A percentile compares a stretch with the other conserved stretches of the same genome.
Evolutionary conservation across 1,140 invertebrate genomes (phyloP).

Genomic region (Drosophila lowei): DNA sequence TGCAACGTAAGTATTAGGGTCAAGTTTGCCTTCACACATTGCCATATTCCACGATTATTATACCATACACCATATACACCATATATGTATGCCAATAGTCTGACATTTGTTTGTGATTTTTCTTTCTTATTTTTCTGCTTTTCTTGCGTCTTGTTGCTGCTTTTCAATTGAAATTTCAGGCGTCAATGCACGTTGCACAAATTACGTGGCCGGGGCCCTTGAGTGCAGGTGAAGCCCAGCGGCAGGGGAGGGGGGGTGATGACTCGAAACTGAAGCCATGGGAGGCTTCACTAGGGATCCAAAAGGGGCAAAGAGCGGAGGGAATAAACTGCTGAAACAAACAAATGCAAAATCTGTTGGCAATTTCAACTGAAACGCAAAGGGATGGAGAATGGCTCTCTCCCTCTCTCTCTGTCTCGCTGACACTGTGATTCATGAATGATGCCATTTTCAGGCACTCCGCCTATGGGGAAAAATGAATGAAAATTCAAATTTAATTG

Average conservation of each 20-base stretch:
- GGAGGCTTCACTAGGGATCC: conserved; percentile 10
- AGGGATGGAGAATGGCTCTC: no score
- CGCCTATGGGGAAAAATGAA: conserved; percentile 38
- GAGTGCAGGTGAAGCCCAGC: background rate
- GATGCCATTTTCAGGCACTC: conserved; percentile 17
- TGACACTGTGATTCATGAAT: conserved; percentile 43
- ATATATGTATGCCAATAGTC: conserved; percentile 45
- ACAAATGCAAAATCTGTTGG: background rate
- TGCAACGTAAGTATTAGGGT: conserved; percentile 57
- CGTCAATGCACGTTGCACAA: conserved; percentile 66
- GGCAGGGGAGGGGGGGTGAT: conserved; percentile 48
- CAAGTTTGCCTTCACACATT: conserved; percentile 50
- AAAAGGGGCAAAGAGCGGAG: background rate
- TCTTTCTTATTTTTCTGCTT: conserved; percentile 30
- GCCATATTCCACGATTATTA: conserved; percentile 8
- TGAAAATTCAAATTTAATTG: conserved; percentile 17
- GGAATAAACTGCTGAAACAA: conserved; percentile 17
- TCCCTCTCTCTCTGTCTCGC: no score
- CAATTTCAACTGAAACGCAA: no score
- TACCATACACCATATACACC: background rate
- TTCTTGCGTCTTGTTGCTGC: conserved; percentile 27
- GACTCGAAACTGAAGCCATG: conserved; percentile 34
- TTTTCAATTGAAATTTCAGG: conserved; percentile 64
- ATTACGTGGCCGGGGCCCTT: conserved; percentile 59
- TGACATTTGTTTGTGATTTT: conserved; percentile 38